Base-by-base conservation (phyloP, 2,113 vertebrate genomes). In the Hippolais icterina region DNA sequence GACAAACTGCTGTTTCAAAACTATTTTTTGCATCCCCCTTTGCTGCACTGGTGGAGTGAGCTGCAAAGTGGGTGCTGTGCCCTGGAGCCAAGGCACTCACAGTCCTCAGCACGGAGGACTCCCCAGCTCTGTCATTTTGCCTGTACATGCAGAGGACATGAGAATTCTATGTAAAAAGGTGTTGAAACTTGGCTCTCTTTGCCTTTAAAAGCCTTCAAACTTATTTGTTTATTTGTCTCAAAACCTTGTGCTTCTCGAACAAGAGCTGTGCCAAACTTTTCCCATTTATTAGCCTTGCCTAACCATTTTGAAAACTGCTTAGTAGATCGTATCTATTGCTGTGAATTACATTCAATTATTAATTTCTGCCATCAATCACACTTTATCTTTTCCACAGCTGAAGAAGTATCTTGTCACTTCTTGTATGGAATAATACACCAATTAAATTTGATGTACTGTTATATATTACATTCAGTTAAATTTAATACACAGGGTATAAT, bases 281-380 rank as follows among this genome's bases (percentile, higher is more conserved):
- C 47, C 19, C 41, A 46, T 59, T 91, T 93, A 64, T 88, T 90
- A 83, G 41, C 64, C 60, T 60, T 75, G 49, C 63, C 52, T 83
- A 90, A 87, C 23, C 52, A n/a, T 88, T 97, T 68, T 89, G 57
- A 90, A 91, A 91, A 59, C 47, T 71, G 57, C 47, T 94, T 52
- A 3, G 1, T 47, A 87, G 77, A 64, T 90, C 37, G 4, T 83
- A 80, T 93, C 63, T 84, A 37, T 27, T 81, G 71, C 81, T 91
- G 69, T 85, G 76, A 96, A 90, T 77, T 83, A 64, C 68, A 71
- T 87, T 83, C 87, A 94, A 57, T 88, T 97, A 96, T 94, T 97
- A 95, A 94, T 95, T 96, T 94, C 71, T 95, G 87, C 89, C 79
- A 95, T 97, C 96, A 96, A 95, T 97, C 89, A 96, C 28, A 60